Conservation (phyloP, 2,113 vertebrate species). For the Poeciliopsis retropinna region DNA sequence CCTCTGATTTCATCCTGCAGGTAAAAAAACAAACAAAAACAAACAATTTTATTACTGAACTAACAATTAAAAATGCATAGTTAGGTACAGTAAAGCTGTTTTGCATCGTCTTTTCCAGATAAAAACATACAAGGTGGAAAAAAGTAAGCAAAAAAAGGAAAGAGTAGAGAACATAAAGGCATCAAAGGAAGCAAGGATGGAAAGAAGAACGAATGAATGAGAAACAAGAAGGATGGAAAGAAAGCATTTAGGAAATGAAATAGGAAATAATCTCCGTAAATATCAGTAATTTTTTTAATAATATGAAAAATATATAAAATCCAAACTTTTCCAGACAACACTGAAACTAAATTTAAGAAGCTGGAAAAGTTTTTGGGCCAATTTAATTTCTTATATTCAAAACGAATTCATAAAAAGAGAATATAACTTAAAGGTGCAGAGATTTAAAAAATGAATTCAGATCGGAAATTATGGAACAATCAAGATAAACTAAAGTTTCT, state of each 20-base stretch:
- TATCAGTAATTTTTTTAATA: not conserved
- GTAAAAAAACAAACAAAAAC: not conserved
- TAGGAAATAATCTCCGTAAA: not conserved
- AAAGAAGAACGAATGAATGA: not conserved
- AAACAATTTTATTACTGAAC: not conserved
- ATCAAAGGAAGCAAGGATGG: no score
- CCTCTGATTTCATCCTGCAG: constrained; percentile 82
- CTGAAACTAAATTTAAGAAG: not conserved
- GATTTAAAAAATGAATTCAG: no score
- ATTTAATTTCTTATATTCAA: not conserved
- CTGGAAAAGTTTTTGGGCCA: not conserved
- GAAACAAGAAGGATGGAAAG: not conserved
- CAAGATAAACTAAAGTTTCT: no score
- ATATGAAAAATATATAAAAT: not conserved
- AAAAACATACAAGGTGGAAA: not conserved
- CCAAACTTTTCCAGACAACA: not conserved
- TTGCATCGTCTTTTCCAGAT: not conserved
- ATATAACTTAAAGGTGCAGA: no score
- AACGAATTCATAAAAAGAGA: no score
- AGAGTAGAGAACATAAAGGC: no score
- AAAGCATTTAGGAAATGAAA: not conserved
- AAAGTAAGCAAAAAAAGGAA: not conserved
- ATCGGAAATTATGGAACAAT: no score
- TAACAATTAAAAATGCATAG: not conserved
- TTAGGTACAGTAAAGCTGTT: not conserved